These are phyloP conservation scores for Conistra vaccinii DNA, from an alignment of 2,888 invertebrate genomes.

Conservation along the genomic window DNA sequence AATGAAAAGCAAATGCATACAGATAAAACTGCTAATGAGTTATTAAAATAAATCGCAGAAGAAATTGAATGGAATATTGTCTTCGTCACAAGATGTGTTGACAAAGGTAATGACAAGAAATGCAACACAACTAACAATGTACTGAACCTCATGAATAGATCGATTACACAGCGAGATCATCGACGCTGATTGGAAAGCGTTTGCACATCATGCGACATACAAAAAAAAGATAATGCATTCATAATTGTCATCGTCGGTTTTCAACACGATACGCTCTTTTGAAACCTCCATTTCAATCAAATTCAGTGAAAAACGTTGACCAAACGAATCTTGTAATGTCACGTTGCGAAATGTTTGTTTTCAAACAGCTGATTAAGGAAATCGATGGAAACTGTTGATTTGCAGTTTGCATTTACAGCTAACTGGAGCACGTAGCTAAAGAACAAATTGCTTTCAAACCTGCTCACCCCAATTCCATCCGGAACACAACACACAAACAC, in stretches of 20 bases:
- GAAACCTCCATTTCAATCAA: constrained; percentile 66
- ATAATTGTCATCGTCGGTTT: constrained; percentile 70
- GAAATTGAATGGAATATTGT: constrained; percentile 39
- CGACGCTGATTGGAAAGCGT: constrained; percentile 76
- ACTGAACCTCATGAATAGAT: constrained; percentile 73
- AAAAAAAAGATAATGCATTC: constrained; percentile 70
- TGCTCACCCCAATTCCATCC: constrained; percentile 63
- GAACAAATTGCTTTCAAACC: constrained; percentile 67
- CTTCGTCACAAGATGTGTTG: constrained; percentile 45
- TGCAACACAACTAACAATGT: constrained; percentile 42
- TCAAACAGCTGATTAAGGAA: constrained; percentile 69
- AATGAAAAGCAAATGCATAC: constrained; percentile 33
- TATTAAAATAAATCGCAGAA: constrained; percentile 28
- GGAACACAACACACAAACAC: constrained; percentile 67
- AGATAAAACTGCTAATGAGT: constrained; percentile 24
- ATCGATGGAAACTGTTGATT: constrained; percentile 57
- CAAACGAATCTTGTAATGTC: constrained; percentile 67
- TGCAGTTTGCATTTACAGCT: constrained; percentile 48
- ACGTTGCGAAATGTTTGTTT: constrained; percentile 67
- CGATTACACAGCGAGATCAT: constrained; percentile 73
- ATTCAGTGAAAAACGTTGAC: constrained; percentile 60
- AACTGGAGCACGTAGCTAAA: constrained; percentile 63
- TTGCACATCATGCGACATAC: constrained; percentile 49
- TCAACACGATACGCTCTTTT: constrained; percentile 69
- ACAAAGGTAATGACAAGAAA: constrained; percentile 55